Evolutionary conservation across 2,113 vertebrate genomes (phyloP).

Genomic region (Guaruba guarouba): DNA sequence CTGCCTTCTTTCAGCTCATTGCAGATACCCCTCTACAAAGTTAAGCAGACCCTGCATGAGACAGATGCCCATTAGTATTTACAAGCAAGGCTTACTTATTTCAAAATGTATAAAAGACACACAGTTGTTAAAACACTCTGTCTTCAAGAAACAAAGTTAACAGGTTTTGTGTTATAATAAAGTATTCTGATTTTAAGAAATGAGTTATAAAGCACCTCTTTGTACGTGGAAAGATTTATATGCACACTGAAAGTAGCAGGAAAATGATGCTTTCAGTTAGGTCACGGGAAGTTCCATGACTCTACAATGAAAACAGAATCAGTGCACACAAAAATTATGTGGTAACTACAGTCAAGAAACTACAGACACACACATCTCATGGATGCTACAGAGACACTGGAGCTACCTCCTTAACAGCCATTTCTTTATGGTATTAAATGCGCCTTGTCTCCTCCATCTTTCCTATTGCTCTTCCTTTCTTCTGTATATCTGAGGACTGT

Average conservation of each 20-base stretch:
- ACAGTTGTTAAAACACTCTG: neutral
- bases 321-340: neutral
- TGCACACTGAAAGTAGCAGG: neutral
- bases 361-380: neutral
- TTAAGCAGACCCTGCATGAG: neutral
- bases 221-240: neutral
- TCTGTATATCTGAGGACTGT: accelerated
- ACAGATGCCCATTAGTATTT: neutral
- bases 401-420: neutral
- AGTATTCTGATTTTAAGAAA: neutral
- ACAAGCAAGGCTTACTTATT: neutral
- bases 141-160: neutral
- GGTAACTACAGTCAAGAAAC: neutral
- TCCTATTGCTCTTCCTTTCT: neutral
- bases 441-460: neutral
- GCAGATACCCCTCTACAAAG: neutral
- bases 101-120: neutral
- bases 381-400: neutral
- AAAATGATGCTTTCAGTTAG: neutral
- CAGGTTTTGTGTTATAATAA: neutral
- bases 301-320: neutral
- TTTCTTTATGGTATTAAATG: neutral
- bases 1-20: neutral
- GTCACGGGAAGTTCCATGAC: neutral
- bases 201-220: neutral